Evolutionary conservation across 2,113 vertebrate genomes (phyloP).

Genomic region (Trematocara variabile): DNA sequence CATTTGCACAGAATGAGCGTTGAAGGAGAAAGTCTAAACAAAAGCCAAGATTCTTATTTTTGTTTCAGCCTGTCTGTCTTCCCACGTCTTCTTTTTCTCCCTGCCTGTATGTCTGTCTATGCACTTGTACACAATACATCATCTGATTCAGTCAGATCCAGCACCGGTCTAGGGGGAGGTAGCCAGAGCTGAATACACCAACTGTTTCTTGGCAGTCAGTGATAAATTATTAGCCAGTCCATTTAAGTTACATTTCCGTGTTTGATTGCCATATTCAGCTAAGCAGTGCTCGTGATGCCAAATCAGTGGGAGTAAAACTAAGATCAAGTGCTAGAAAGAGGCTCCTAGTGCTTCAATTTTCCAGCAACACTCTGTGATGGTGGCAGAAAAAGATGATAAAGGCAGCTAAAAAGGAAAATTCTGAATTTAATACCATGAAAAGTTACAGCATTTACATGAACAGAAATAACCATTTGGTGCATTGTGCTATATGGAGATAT

Average conservation of each 20-base stretch:
- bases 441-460: not conserved
- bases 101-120: not conserved
- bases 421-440: constrained; percentile 12
- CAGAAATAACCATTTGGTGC: not conserved
- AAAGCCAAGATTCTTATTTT: not conserved
- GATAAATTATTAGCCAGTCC: constrained; percentile 57
- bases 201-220: constrained; percentile 57
- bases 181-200: constrained; percentile 39
- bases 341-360: constrained; percentile 34
- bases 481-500: not conserved
- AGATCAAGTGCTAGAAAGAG: constrained; percentile 53
- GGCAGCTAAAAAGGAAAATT: not conserved
- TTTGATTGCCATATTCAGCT: constrained; percentile 60
- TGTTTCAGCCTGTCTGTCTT: not conserved
- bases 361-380: constrained; percentile 14
- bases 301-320: constrained; percentile 55
- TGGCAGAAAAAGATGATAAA: constrained; percentile 13
- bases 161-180: constrained; percentile 23
- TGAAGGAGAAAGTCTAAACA: constrained; percentile 18
- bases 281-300: constrained; percentile 26
- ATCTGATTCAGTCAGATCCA: constrained; percentile 30
- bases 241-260: constrained; percentile 62
- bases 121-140: constrained; percentile 26
- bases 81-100: not conserved
- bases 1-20: not conserved